Percentiles rank a stretch among this genome's conserved stretches.
Evolutionary conservation across 2,113 vertebrate species (phyloP).

Genomic region (Rattus rattus): DNA sequence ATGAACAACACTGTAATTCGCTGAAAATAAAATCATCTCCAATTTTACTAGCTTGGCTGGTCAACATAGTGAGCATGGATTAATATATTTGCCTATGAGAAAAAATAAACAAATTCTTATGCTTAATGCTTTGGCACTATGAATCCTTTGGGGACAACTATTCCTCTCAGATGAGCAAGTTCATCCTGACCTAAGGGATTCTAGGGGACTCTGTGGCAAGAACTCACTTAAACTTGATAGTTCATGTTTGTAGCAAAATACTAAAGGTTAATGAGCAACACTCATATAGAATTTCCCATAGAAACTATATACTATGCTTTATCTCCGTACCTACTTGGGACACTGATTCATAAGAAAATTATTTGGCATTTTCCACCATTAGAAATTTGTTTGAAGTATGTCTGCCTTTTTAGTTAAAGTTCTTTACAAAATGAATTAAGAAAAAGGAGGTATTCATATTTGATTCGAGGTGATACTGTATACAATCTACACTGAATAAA

Average conservation of each 20-base stretch:
- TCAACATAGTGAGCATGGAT: neutral
- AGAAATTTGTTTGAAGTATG: slow-evolving; percentile 2
- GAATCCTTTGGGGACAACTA: slow-evolving; percentile 53
- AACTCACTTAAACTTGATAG: slow-evolving; percentile 48
- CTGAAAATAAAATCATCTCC: neutral
- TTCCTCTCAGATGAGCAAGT: slow-evolving; percentile 54
- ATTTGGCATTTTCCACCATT: neutral
- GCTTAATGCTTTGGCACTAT: neutral
- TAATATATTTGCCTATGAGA: neutral
- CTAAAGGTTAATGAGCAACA: slow-evolving; percentile 9
- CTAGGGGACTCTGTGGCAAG: neutral
- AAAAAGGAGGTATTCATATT: neutral
- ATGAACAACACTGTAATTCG: neutral
- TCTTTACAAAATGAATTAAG: neutral
- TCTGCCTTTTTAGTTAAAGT: neutral
- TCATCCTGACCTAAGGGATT: slow-evolving; percentile 14
- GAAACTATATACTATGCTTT: neutral
- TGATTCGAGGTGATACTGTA: neutral
- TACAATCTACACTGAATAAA: neutral
- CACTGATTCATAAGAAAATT: slow-evolving; percentile 35
- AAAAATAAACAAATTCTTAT: slow-evolving; percentile 11
- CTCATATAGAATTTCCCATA: neutral
- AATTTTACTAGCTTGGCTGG: slow-evolving; percentile 1
- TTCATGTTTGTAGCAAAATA: slow-evolving; percentile 54
- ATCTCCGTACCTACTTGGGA: neutral